Percentiles rank a stretch among this genome's conserved stretches.
These are phyloP conservation scores for Microcebus ravelobensis DNA, from an alignment of 2,113 vertebrate species.

Conservation along the genomic window DNA sequence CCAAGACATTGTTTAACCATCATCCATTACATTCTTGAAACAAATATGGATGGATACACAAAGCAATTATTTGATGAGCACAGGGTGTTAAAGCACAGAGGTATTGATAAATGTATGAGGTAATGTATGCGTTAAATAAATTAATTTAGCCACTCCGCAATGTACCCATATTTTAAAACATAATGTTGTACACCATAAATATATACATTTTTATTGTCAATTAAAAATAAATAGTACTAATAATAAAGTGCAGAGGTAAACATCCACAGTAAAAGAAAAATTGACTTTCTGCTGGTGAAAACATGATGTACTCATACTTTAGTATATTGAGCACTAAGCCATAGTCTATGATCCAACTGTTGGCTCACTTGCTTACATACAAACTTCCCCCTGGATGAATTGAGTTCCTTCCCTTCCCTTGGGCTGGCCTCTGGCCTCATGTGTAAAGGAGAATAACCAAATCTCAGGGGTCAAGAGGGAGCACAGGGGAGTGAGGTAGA, in stretches of 20 bases:
- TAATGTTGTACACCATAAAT: background rate
- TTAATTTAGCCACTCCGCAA: background rate
- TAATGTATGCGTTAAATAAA: background rate
- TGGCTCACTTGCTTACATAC: background rate
- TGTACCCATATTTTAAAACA: no score
- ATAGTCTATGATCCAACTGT: background rate
- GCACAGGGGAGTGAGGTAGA: background rate
- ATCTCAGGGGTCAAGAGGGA: background rate
- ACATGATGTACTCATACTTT: background rate
- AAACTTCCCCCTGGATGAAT: background rate
- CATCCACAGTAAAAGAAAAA: background rate
- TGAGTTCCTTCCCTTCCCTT: background rate
- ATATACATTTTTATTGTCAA: background rate
- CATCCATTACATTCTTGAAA: slow-evolving; percentile 74
- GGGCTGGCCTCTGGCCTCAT: background rate
- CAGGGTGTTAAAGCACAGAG: slow-evolving; percentile 75
- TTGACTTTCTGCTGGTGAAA: background rate
- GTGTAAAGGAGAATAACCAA: background rate
- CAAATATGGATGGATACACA: slow-evolving; percentile 69
- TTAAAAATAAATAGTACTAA: background rate
- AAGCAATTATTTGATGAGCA: slow-evolving; percentile 79
- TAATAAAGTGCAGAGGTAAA: slow-evolving; percentile 37
- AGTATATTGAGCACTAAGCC: background rate
- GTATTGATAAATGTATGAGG: background rate
- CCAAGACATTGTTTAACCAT: slow-evolving; percentile 62